phyloP scores from a whole-genome alignment of 2,113 vertebrate genomes.

The Eptesicus fuscus region DNA sequence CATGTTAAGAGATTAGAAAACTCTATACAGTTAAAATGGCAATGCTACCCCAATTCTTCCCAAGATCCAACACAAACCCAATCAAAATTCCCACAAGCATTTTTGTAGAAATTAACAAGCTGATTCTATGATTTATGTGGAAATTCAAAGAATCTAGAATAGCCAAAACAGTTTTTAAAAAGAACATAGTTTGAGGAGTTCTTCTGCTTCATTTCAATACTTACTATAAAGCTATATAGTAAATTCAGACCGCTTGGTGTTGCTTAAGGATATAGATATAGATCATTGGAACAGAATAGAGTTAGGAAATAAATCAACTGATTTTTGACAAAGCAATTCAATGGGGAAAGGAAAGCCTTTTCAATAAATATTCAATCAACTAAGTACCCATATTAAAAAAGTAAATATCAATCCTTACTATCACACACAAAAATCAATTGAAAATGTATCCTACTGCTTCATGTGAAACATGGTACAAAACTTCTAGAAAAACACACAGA shows the following conservation, averaged over 20 bases:
- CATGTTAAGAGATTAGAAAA: not conserved
- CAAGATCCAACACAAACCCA: not conserved
- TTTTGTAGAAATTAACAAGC: not conserved
- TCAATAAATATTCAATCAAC: not conserved
- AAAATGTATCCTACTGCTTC: not conserved
- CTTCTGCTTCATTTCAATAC: not conserved
- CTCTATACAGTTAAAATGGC: not conserved
- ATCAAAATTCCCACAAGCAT: not conserved
- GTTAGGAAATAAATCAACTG: not conserved
- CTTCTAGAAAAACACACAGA: not conserved
- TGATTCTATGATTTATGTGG: not conserved
- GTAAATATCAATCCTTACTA: not conserved
- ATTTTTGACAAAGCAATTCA: not conserved
- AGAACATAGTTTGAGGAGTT: not conserved
- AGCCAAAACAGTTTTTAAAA: not conserved
- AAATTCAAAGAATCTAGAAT: not conserved
- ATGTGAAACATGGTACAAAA: conserved; percentile 4
- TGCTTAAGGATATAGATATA: not conserved
- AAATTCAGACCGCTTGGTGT: not conserved
- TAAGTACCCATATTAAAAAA: not conserved
- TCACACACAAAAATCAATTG: not conserved
- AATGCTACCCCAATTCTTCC: not conserved
- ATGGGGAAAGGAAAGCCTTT: not conserved
- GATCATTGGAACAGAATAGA: not conserved
- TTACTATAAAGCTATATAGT: not conserved